These are phyloP conservation scores for Pollachius pollachius DNA, from an alignment of 2,113 vertebrate species.

Conservation along the genomic window DNA sequence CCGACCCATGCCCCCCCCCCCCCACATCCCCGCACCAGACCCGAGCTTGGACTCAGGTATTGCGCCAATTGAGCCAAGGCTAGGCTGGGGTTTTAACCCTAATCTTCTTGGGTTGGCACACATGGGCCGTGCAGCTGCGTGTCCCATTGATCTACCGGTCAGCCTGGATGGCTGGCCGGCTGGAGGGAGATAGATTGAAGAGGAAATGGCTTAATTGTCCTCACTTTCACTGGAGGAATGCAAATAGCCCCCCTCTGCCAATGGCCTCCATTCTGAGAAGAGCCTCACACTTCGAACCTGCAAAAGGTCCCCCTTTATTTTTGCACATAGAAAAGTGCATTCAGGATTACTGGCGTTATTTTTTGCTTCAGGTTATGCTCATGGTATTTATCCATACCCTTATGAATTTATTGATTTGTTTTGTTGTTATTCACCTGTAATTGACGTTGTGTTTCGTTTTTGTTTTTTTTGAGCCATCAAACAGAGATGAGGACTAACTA, in stretches of 20 bases:
- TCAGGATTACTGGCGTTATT: too few relatives aligned
- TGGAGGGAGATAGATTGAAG: conserved; percentile 78
- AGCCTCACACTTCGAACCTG: conserved; percentile 29
- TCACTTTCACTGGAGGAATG: conserved; percentile 78
- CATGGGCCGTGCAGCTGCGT: conserved; percentile 71
- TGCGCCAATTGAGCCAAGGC: conserved; percentile 71
- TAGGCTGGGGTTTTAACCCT: conserved; percentile 75
- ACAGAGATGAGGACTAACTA: too few relatives aligned
- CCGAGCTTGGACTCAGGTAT: conserved; percentile 64
- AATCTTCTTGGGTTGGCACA: conserved; percentile 77
- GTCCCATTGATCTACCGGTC: conserved; percentile 67
- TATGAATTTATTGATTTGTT: too few relatives aligned
- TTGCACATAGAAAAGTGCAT: neutral
- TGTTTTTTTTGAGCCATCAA: too few relatives aligned
- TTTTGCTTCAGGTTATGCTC: too few relatives aligned
- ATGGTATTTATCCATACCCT: too few relatives aligned
- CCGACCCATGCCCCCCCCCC: conserved; percentile 1
- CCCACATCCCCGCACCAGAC: conserved; percentile 8
- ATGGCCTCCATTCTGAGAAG: conserved; percentile 40
- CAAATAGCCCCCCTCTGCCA: conserved; percentile 58
- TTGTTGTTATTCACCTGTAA: too few relatives aligned
- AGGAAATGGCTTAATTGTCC: conserved; percentile 81
- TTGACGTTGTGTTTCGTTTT: too few relatives aligned
- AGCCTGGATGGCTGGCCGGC: conserved; percentile 58
- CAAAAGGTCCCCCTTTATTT: conserved; percentile 4